These are phyloP conservation scores for Pseudoatta argentina DNA, from an alignment of 1,140 invertebrate genomes.

Conservation along the genomic window DNA sequence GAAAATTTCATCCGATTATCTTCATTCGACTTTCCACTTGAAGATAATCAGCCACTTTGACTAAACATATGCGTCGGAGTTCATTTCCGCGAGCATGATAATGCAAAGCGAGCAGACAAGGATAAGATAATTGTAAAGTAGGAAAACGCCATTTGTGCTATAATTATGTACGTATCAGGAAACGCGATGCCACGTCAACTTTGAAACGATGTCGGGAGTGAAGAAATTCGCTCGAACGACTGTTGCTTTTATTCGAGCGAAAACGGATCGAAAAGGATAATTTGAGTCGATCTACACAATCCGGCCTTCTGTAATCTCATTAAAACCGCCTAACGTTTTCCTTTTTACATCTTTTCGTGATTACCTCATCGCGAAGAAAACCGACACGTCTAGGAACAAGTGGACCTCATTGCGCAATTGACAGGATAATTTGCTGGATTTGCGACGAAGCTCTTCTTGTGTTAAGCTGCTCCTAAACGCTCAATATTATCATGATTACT, in stretches of 20 bases:
- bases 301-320: background rate
- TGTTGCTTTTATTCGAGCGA: background rate
- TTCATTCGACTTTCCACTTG: background rate
- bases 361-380: background rate
- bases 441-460: background rate
- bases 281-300: conserved; percentile 1
- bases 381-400: background rate
- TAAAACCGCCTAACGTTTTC: background rate
- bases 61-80: background rate
- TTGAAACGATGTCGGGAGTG: background rate
- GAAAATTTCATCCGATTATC: conserved; percentile 2
- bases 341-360: background rate
- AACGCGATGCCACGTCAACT: background rate
- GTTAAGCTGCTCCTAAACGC: background rate
- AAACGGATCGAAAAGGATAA: background rate
- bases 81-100: background rate
- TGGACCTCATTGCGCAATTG: conserved; percentile 14
- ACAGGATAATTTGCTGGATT: conserved; percentile 42
- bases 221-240: background rate
- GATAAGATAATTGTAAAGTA: background rate
- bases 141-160: background rate
- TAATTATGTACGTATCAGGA: background rate
- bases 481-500: no score
- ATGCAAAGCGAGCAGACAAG: no score
- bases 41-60: conserved; percentile 5